Evolutionary conservation across 2,113 vertebrate genomes (phyloP), one percentile per base, ranked within the genome.

Genomic region (Heterocephalus glaber): DNA sequence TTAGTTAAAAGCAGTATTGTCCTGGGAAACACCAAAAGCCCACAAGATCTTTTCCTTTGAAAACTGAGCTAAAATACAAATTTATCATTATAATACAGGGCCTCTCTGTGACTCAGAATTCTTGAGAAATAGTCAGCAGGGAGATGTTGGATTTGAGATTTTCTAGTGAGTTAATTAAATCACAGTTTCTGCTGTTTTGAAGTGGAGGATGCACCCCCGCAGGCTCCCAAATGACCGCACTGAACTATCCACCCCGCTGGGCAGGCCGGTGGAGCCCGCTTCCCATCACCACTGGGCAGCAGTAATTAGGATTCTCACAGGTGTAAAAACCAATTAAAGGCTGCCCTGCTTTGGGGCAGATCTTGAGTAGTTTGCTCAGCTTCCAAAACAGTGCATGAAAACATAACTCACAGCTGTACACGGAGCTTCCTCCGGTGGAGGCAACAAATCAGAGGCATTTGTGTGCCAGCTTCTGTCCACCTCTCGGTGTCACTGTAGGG

Each of bases 91-190:
- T 5, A 44, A 52, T 24, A 17, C 9, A 19, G 66, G 35, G 41
- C n/a, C 58, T 60, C 41, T 83, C 38, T 24, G 52, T 0, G 0
- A 38, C 41, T 92, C 60, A 14, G 35, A 77, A 61, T 88, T 68
- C 58, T 44, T 47, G 30, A 76, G 49, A 74, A 88, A 77, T 44
- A 54, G 72, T 87, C 93, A 90, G 77, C 41, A 17, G 88, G 82
- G 49, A 58, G 22, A 20, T 17, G 91, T 81, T 83, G 44, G 56
- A 65, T 90, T 68, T 66, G n/a, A 58, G 47, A 70, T 86, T 86
- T 92, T 85, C 52, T 83, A 22, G 63, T 8, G 74, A 95, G 89
- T 52, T 79, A 44, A 89, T 92, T 92, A 76, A 87, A 38, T 94
- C 60, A 30, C 54, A 54, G 41, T 58, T 49, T 70, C n/a, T 81